phyloP scores from a whole-genome alignment of 64 coral and sea anemone genomes.

The Montipora efflorescens region DNA sequence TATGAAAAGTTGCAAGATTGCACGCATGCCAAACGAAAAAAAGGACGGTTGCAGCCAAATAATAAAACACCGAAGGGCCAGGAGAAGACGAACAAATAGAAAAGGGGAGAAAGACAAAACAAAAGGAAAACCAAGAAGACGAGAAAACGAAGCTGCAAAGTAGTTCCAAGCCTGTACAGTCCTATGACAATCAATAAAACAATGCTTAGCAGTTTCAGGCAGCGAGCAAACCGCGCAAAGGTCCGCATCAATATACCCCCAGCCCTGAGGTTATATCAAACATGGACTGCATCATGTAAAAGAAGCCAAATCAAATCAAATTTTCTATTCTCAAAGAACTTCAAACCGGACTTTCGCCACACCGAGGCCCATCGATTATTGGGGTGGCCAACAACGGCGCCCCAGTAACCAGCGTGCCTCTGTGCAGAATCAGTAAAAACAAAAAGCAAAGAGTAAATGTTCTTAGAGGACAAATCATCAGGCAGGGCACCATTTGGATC shows the following conservation, averaged over 20 bases:
- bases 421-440: not conserved
- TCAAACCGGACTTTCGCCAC: not conserved
- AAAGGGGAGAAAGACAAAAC: not conserved
- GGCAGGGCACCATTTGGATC: not conserved
- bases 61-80: not conserved
- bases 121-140: not conserved
- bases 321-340: not conserved
- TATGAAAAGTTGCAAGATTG: not conserved
- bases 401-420: not conserved
- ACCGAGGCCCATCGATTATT: not conserved
- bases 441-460: not conserved
- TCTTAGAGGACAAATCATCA: not conserved
- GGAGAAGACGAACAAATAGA: not conserved
- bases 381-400: not conserved
- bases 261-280: not conserved
- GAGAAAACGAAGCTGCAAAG: not conserved
- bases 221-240: not conserved
- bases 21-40: not conserved
- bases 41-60: not conserved
- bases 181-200: slow-evolving; percentile 16
- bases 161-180: not conserved
- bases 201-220: slow-evolving; percentile 6
- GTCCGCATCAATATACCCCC: not conserved
- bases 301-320: slow-evolving; percentile 14
- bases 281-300: not conserved